Percentiles rank a stretch among this genome's conserved stretches.
Conservation (phyloP, 1,140 invertebrate genomes). For the Drosophila parvula region DNA sequence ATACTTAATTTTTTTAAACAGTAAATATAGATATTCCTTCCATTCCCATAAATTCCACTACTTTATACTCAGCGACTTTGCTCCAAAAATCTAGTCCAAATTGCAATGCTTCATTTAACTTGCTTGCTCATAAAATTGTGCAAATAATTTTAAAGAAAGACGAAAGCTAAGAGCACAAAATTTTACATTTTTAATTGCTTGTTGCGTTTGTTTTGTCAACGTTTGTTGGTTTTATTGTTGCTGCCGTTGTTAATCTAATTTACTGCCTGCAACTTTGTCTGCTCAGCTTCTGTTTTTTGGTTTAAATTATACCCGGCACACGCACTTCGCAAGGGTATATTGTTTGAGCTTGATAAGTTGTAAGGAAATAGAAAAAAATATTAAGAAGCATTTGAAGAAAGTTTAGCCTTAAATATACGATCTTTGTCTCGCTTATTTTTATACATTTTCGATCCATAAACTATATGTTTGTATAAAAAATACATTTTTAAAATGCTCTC, state of each 20-base stretch:
- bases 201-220: constrained; percentile 75
- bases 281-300: constrained; percentile 42
- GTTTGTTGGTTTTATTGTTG: constrained; percentile 50
- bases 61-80: constrained; percentile 14
- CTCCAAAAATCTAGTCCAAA: constrained; percentile 7
- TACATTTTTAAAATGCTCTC: not conserved
- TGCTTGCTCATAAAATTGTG: constrained; percentile 51
- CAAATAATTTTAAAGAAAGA: constrained; percentile 47
- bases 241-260: constrained; percentile 78
- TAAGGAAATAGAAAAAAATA: not conserved
- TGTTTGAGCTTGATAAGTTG: constrained; percentile 16
- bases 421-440: too few relatives aligned
- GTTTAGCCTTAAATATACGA: not conserved
- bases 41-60: not conserved
- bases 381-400: not conserved
- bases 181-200: constrained; percentile 82
- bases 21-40: too few relatives aligned
- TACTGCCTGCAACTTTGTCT: constrained; percentile 80
- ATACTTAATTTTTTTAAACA: too few relatives aligned
- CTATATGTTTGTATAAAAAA: too few relatives aligned
- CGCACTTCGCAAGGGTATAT: constrained; percentile 10
- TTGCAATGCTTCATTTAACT: constrained; percentile 66
- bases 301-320: constrained; percentile 11
- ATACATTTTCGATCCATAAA: too few relatives aligned
- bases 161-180: constrained; percentile 37